Evolutionary conservation across 1,140 invertebrate genomes (phyloP).

Genomic region (Zaprionus davidi): DNA sequence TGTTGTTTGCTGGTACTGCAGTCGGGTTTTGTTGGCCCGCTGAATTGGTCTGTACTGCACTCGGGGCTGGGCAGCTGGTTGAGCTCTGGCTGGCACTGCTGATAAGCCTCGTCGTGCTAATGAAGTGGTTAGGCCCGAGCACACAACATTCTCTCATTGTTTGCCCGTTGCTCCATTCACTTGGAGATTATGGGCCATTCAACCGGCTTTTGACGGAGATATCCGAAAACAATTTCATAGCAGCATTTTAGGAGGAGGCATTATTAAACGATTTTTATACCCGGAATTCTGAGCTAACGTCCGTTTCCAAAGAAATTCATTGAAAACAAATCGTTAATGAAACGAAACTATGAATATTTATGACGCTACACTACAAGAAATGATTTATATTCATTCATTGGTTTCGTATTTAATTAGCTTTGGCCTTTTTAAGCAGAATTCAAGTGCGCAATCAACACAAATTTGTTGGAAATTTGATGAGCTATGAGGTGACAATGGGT

Average conservation of each 20-base stretch:
- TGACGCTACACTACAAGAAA: not conserved
- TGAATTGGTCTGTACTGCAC: slow-evolving; percentile 8
- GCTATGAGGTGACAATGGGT: not conserved
- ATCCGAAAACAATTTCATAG: slow-evolving; percentile 37
- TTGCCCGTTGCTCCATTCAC: slow-evolving; percentile 41
- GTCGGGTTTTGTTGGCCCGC: slow-evolving; percentile 28
- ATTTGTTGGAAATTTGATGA: not conserved
- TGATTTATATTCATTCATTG: slow-evolving; percentile 8
- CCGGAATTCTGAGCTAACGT: slow-evolving; percentile 5
- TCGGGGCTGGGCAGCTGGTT: not conserved
- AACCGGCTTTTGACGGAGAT: slow-evolving; percentile 22
- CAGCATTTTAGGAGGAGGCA: slow-evolving; percentile 61
- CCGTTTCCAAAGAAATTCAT: slow-evolving; percentile 18
- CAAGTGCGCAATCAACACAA: not conserved
- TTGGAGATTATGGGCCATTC: slow-evolving; percentile 60
- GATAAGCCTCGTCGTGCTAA: slow-evolving; percentile 62
- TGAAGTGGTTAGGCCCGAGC: slow-evolving; percentile 45
- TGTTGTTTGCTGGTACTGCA: slow-evolving; percentile 15
- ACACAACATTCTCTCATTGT: slow-evolving; percentile 46
- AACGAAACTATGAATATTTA: slow-evolving; percentile 5
- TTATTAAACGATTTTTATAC: slow-evolving; percentile 18
- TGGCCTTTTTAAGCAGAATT: not conserved
- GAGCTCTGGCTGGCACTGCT: slow-evolving; percentile 8
- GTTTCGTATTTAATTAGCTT: not conserved
- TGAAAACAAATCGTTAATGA: not conserved